Conservation (phyloP, 1,140 invertebrate species). For the Eriosoma lanigerum region DNA sequence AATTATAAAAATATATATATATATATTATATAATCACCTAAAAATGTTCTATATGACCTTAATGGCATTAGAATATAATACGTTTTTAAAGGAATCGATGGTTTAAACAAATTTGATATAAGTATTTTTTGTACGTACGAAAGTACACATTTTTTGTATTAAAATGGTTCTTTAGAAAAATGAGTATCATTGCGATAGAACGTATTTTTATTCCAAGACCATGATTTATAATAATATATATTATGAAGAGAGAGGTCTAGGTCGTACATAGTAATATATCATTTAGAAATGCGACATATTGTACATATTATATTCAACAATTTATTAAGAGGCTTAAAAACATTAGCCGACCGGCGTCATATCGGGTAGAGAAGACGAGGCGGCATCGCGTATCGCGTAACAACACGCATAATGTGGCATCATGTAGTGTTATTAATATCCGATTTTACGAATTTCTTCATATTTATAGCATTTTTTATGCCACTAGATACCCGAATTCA, state of each 20-base stretch:
- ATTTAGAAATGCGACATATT: not conserved
- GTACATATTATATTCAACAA: constrained; percentile 4
- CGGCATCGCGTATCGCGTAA: not conserved
- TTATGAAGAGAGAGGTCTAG: not conserved
- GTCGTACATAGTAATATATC: not conserved
- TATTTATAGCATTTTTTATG: not conserved
- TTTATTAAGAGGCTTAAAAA: constrained; percentile 26
- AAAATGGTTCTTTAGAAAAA: too few species aligned
- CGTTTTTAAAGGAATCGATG: too few species aligned
- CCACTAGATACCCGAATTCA: not conserved
- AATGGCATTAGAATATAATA: too few species aligned
- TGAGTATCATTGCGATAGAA: too few species aligned
- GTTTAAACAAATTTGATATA: too few species aligned
- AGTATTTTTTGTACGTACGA: too few species aligned
- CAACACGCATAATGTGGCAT: not conserved
- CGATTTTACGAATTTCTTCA: not conserved
- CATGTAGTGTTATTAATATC: constrained; percentile 4
- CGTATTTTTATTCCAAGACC: too few species aligned
- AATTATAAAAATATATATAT: too few species aligned
- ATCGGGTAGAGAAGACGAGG: not conserved
- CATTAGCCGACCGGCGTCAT: not conserved
- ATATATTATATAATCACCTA: too few species aligned
- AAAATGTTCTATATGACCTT: too few species aligned
- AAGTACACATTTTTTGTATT: too few species aligned
- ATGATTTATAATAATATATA: too few species aligned